These are phyloP conservation scores for Lasioglossum villosulum DNA, from an alignment of 2,888 invertebrate genomes.

Conservation along the genomic window DNA sequence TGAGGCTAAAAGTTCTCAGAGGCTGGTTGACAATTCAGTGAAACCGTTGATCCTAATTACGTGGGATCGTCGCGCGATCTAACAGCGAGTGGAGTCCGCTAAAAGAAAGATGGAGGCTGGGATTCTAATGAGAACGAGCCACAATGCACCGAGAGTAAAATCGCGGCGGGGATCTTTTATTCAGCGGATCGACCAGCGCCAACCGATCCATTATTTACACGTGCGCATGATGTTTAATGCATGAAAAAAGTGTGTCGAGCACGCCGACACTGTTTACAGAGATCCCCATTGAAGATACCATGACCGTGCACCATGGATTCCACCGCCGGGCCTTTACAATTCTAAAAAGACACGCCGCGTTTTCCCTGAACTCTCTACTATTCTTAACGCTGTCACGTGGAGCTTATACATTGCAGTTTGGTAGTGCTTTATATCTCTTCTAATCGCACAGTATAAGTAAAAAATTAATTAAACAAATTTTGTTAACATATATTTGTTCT, in stretches of 20 bases:
- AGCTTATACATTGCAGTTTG: neutral
- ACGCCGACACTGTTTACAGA: neutral
- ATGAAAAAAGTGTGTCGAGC: constrained; percentile 29
- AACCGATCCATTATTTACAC: constrained; percentile 53
- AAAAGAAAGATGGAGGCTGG: neutral
- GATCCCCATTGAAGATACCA: constrained; percentile 30
- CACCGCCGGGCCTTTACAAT: neutral
- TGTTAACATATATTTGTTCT: neutral
- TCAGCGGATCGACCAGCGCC: constrained; percentile 18
- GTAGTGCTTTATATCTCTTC: neutral
- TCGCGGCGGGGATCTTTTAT: constrained; percentile 50
- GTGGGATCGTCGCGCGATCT: constrained; percentile 8
- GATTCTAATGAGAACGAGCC: constrained; percentile 13
- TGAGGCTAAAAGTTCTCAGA: neutral
- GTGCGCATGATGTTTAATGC: constrained; percentile 46
- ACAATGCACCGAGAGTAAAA: constrained; percentile 32
- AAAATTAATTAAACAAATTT: neutral
- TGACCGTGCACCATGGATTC: constrained; percentile 12
- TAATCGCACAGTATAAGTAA: neutral
- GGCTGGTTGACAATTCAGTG: constrained; percentile 43
- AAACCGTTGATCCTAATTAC: constrained; percentile 53
- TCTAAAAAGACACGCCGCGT: neutral
- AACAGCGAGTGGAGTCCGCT: neutral
- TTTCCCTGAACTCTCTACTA: neutral
- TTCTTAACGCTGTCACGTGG: neutral